phyloP scores from a whole-genome alignment of 2,888 invertebrate species.

The Tetranychus piercei region DNA sequence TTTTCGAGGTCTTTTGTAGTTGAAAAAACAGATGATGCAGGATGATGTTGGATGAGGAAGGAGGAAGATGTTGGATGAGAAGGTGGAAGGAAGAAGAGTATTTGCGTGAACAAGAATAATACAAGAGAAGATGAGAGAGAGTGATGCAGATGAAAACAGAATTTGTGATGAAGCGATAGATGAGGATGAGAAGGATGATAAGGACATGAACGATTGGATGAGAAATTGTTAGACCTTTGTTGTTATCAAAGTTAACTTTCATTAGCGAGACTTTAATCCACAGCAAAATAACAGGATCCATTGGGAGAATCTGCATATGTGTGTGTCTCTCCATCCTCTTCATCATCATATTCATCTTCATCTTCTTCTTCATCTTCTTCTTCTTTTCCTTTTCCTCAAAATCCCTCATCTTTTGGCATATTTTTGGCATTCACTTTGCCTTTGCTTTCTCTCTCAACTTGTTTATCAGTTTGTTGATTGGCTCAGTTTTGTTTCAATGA shows the following conservation, averaged over 20 bases:
- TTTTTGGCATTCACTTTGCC: too few relatives aligned
- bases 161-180: background rate
- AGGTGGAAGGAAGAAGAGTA: background rate
- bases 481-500: too few relatives aligned
- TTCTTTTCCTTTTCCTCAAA: too few relatives aligned
- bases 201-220: background rate
- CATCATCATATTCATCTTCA: background rate
- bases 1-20: background rate
- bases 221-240: background rate
- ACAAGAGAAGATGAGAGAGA: slow-evolving; percentile 7
- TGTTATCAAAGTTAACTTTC: background rate
- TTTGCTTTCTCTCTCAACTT: too few relatives aligned
- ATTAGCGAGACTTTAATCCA: background rate
- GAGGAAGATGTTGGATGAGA: background rate
- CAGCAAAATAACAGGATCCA: background rate
- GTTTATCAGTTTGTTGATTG: too few relatives aligned
- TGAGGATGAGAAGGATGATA: background rate
- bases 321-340: background rate
- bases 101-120: background rate
- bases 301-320: background rate
- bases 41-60: background rate
- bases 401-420: too few relatives aligned
- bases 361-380: too few relatives aligned
- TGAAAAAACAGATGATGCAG: background rate
- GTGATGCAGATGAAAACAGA: background rate